These are phyloP conservation scores for Phyllotreta cruciferae DNA, from an alignment of 2,888 invertebrate species.

Conservation along the genomic window DNA sequence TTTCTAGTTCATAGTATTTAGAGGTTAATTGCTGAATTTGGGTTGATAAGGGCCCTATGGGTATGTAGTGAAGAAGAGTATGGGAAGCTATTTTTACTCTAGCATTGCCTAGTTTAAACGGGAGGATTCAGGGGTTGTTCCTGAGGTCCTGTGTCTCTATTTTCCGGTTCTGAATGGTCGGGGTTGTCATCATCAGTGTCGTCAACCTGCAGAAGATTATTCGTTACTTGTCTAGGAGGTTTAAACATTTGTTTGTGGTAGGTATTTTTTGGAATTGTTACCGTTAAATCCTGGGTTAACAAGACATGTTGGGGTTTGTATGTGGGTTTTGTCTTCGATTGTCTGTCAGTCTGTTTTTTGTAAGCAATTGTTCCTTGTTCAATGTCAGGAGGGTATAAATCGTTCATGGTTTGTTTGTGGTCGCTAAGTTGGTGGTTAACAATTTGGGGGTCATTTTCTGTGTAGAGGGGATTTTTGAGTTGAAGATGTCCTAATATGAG, in stretches of 20 bases:
- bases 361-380: neutral
- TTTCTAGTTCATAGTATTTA: no score
- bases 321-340: neutral
- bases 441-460: neutral
- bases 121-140: neutral
- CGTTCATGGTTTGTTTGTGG: neutral
- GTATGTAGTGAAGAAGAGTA: constrained; percentile 3
- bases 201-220: neutral
- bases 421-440: constrained; percentile 2
- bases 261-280: neutral
- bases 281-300: neutral
- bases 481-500: no score
- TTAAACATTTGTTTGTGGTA: neutral
- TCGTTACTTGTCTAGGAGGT: no score
- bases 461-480: no score
- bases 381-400: neutral
- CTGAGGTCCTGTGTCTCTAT: neutral
- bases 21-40: no score
- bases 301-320: neutral
- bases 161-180: no score
- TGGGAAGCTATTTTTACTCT: neutral
- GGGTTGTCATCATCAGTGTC: neutral
- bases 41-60: no score
- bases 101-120: neutral
- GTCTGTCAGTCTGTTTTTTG: neutral